Evolutionary conservation across 2,113 vertebrate genomes (phyloP).

Genomic region (Naja naja): DNA sequence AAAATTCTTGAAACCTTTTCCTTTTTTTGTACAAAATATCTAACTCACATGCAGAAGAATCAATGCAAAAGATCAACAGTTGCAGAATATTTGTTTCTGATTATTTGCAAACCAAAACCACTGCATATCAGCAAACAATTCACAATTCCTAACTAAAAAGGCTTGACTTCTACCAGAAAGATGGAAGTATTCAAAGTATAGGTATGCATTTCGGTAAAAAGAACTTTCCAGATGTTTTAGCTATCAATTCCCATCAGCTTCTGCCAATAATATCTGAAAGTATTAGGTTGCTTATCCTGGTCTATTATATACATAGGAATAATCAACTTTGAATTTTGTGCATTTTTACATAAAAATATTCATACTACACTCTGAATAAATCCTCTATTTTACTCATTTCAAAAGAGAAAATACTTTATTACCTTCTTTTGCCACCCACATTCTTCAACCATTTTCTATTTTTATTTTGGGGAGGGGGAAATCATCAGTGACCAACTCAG

Average conservation of each 20-base stretch:
- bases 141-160: neutral
- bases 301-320: neutral
- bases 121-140: neutral
- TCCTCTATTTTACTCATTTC: neutral
- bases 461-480: neutral
- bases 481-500: neutral
- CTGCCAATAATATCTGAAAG: neutral
- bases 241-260: neutral
- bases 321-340: neutral
- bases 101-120: neutral
- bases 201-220: neutral
- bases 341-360: conserved; percentile 9
- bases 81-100: neutral
- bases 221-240: neutral
- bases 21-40: neutral
- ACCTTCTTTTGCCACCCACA: neutral
- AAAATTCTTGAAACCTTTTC: neutral
- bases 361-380: neutral
- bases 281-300: neutral
- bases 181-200: neutral
- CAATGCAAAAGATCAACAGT: neutral
- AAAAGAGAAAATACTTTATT: neutral
- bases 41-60: neutral
- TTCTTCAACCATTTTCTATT: neutral
- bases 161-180: neutral